Percentiles rank a stretch among this genome's conserved stretches.
Conservation (phyloP, 2,113 vertebrate genomes). For the Strigops habroptila region DNA sequence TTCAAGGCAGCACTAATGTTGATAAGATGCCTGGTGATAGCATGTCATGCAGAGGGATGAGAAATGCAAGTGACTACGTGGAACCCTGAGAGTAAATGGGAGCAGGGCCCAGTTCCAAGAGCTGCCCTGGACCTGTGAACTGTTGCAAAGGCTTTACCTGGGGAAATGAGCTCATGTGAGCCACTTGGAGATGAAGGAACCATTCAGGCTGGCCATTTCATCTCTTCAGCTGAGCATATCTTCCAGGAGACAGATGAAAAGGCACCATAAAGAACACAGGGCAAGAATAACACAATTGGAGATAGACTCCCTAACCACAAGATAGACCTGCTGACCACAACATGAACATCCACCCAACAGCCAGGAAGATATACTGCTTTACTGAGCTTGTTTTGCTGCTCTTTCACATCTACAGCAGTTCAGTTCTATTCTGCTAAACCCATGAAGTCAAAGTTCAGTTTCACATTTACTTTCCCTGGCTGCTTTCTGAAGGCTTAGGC, state of each 20-base stretch:
- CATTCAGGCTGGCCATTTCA: not conserved
- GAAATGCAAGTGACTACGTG: slow-evolving; percentile 34
- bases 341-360: not conserved
- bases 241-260: not conserved
- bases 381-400: not conserved
- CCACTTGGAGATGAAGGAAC: not conserved
- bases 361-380: not conserved
- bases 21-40: slow-evolving; percentile 30
- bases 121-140: not conserved
- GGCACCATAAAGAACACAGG: not conserved
- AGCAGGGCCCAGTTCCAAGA: not conserved
- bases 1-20: slow-evolving; percentile 1
- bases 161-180: not conserved
- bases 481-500: not conserved
- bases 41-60: not conserved
- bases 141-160: not conserved
- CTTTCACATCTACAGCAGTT: not conserved
- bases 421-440: not conserved
- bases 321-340: not conserved
- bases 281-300: fast-evolving
- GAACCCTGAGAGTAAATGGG: not conserved
- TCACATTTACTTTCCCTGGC: not conserved
- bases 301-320: not conserved
- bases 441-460: not conserved
- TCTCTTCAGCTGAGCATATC: not conserved